Base-by-base conservation (phyloP, 2,113 vertebrate species). In the Syrrhaptes paradoxus region DNA sequence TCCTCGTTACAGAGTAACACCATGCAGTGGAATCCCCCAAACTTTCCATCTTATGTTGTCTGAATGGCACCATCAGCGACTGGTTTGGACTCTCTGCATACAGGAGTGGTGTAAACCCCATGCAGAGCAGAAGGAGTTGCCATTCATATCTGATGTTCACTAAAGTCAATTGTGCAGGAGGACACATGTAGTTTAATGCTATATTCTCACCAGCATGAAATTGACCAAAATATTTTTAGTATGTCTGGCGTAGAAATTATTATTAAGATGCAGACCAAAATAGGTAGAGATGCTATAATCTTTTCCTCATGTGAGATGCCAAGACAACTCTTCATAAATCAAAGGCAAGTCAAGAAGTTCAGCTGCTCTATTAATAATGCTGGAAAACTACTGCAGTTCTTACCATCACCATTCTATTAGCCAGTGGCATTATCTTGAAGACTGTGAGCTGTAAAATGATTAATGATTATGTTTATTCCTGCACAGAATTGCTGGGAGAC, bases 391-490 rank as follows among this genome's bases (percentile, higher is more conserved):
- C 49, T 80, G 41, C 71, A 66, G 38, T 85, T 83, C 54, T 75
- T 93, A 29, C 34, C n/a, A 58, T 51, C 52, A 57, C 22, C 45
- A n/a, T 86, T 85, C 34, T 91, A 8, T 87, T 82, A 92, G 66
- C 43, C 22, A 82, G 55, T 74, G n/a, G 29, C 48, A 63, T 94
- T 89, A 67, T 83, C 55, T 49, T 48, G n/a, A 38, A 93, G 66
- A 34, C 78, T 67, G 29, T 58, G 65, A 91, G n/a, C 76, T 91
- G 63, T 81, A 61, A 91, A 77, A 82, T 91, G 61, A 84, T 86
- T 95, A 67, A 85, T 81, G 85, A 86, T 83, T 52, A 11, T 90
- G 77, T 89, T 95, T 96, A 87, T 95, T 92, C 66, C 48, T 67
- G 57, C 54, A 82, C 46, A 74, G 26, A 83, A 76, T 51, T 92